Conservation (phyloP, 2,888 invertebrate species). For the Athalia rosae region DNA sequence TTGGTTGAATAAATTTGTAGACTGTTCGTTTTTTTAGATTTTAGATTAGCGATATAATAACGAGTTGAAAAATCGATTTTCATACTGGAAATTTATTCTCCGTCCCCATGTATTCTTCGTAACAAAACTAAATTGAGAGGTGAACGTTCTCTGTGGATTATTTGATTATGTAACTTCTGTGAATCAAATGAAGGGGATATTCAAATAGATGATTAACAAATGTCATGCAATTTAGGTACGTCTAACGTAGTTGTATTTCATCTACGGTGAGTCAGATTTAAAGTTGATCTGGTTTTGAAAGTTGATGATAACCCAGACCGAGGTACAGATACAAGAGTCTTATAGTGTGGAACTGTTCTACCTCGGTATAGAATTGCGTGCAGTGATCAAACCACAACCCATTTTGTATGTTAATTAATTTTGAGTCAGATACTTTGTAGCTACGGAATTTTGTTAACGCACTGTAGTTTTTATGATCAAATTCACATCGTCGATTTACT, state of each 20-base stretch:
- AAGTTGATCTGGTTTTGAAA: slow-evolving; percentile 6
- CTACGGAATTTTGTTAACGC: no score
- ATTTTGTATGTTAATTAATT: no score
- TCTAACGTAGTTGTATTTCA: not conserved
- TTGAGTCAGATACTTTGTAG: no score
- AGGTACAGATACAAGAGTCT: slow-evolving; percentile 5
- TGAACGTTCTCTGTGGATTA: no score
- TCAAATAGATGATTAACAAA: not conserved
- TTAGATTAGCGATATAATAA: no score
- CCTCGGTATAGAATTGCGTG: not conserved
- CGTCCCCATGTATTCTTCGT: no score
- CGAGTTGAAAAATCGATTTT: not conserved
- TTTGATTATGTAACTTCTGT: not conserved
- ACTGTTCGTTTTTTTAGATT: not conserved
- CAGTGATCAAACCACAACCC: no score
- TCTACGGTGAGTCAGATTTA: not conserved
- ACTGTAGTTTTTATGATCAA: no score
- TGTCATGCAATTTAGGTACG: not conserved
- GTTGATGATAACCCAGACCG: not conserved
- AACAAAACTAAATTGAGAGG: not conserved
- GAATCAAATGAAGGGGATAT: no score
- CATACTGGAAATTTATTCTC: no score
- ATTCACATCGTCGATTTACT: no score
- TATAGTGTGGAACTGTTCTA: not conserved
- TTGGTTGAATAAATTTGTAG: slow-evolving; percentile 26